Evolutionary conservation across 2,888 invertebrate genomes (phyloP), one percentile per base, ranked within the genome.

Genomic region (Candidula unifasciata): DNA sequence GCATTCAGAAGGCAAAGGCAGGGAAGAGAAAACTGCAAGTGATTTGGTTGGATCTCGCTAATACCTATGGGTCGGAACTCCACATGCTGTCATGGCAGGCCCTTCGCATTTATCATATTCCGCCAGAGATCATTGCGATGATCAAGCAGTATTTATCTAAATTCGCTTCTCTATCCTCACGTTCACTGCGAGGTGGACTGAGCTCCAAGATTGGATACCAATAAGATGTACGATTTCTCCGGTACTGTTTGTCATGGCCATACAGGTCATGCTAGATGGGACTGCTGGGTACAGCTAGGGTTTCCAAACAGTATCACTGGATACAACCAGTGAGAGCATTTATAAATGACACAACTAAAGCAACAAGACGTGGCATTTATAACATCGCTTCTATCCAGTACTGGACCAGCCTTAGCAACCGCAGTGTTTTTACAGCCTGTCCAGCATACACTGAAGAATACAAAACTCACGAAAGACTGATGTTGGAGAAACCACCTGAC

Each of bases 211-310:
- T 0, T 76, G 77, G 10, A 83, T 78, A 27, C 37, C 69, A 13
- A 83, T 78, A 78, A 76, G 78, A 30, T 78, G 54, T 71, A 69
- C 71, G 30, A 83, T 83, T 66, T 76, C 44, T 3, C 82, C 76
- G 27, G 33, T 82, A 27, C 68, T 52, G 44, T 82, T 82, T 13
- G 44, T 74, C 37, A 16, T 69, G 69, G 83, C 77, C 30, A 54
- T 77, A 78, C 68, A 68, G 54, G 60, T 83, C 5, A 27, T 76
- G 13, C 35, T 69, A 37, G 68, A 78, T n/a, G 78, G 78, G 3
- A 16, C 83, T 44, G 13, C n/a, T 71, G 6, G 30, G n/a, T 30
- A 24, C 52, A 13, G 27, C 68, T 3, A 77, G 69, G 30, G 54
- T n/a, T n/a, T n/a, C n/a, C n/a, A n/a, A n/a, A n/a, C 44, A 13